A percentile compares a stretch with the other conserved stretches of the same genome.
Conservation (phyloP, 2,797 vertebrate genomes). For the Spheniscus humboldti region DNA sequence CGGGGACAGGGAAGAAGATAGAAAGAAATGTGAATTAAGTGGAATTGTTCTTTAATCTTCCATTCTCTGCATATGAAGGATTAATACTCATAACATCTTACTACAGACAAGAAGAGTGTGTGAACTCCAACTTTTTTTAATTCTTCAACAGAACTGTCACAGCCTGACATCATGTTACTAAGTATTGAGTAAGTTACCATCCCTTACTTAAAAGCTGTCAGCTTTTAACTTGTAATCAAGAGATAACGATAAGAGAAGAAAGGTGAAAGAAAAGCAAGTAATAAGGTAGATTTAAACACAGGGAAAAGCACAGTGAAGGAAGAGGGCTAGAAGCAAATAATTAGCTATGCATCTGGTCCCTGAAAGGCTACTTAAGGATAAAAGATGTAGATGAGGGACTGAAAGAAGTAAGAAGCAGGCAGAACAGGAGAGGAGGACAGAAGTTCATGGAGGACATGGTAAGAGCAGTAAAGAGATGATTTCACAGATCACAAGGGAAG, state of each 20-base stretch:
- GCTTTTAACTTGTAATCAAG: not conserved
- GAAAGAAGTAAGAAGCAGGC: not conserved
- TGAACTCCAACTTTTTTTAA: not conserved
- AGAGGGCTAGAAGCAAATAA: not conserved
- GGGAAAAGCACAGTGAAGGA: not conserved
- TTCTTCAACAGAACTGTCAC: not conserved
- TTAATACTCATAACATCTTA: not conserved
- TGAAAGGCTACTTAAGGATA: not conserved
- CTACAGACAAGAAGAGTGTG: not conserved
- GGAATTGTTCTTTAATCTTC: not conserved
- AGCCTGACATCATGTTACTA: not conserved
- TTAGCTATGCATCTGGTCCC: not conserved
- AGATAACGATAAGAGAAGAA: not conserved
- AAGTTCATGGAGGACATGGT: not conserved
- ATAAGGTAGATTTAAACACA: not conserved
- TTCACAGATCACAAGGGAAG: not conserved
- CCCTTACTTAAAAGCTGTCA: conserved; percentile 1
- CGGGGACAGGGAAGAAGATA: not conserved
- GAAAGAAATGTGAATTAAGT: not conserved
- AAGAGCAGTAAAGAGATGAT: not conserved
- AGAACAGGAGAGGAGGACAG: not conserved
- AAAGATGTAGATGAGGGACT: not conserved
- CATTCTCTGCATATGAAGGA: not conserved
- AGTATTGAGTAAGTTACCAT: not conserved
- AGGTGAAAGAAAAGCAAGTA: not conserved